Evolutionary conservation across 2,888 invertebrate genomes (phyloP).

Genomic region (Eupithecia abbreviata): DNA sequence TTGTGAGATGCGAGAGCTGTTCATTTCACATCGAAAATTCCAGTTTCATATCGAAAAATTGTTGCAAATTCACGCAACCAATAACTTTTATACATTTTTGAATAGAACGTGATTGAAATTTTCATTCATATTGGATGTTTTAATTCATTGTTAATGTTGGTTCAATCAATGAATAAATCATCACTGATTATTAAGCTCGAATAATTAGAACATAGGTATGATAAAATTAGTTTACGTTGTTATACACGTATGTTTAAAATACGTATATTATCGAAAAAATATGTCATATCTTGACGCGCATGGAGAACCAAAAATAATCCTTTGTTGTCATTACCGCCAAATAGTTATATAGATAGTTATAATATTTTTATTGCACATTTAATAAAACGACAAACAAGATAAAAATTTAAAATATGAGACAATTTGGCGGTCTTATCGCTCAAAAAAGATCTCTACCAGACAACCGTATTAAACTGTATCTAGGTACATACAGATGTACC

Average conservation of each 20-base stretch:
- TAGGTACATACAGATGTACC: too few relatives aligned
- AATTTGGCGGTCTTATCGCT: too few relatives aligned
- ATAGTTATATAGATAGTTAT: not conserved
- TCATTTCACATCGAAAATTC: conserved; percentile 50
- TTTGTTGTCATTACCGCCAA: not conserved
- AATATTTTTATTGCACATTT: too few relatives aligned
- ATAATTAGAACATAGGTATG: not conserved
- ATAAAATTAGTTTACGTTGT: not conserved
- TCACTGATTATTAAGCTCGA: not conserved
- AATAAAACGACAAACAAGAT: too few relatives aligned
- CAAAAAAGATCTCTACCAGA: too few relatives aligned
- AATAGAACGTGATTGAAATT: conserved; percentile 32
- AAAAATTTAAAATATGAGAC: too few relatives aligned
- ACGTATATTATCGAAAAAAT: not conserved
- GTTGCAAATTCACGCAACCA: conserved; percentile 40
- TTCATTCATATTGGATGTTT: conserved; percentile 26
- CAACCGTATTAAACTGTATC: too few relatives aligned
- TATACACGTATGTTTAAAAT: not conserved
- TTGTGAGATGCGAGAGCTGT: conserved; percentile 45
- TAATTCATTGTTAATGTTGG: conserved; percentile 22
- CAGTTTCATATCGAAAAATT: conserved; percentile 48
- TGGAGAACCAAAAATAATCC: not conserved
- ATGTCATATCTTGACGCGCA: not conserved
- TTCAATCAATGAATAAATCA: not conserved
- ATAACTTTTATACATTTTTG: conserved; percentile 38